Percentiles rank a stretch among this genome's conserved stretches.
Conservation (phyloP, 2,113 vertebrate genomes). For the Casuarius casuarius region DNA sequence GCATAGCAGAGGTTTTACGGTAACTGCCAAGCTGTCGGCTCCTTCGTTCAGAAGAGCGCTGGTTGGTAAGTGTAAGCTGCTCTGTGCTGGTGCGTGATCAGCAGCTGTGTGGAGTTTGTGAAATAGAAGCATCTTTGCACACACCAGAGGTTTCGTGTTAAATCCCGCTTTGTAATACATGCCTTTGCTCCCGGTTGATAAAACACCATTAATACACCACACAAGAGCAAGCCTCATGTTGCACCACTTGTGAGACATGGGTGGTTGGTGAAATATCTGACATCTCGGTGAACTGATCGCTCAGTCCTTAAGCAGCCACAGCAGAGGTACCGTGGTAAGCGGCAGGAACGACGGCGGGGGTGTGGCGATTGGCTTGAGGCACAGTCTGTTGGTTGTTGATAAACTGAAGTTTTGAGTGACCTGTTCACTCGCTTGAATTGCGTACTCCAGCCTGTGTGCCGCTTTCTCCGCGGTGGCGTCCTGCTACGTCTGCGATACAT, state of each 20-base stretch:
- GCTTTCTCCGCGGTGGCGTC: neutral
- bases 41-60: neutral
- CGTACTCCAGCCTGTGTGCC: neutral
- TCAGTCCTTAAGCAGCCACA: neutral
- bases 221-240: neutral
- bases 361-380: neutral
- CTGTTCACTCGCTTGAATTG: neutral
- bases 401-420: neutral
- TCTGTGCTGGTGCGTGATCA: neutral
- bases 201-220: neutral
- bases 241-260: fast-evolving
- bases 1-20: neutral
- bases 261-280: neutral
- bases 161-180: neutral
- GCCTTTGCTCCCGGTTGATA: neutral
- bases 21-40: neutral
- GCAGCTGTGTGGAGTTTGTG: neutral
- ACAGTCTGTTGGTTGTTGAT: neutral
- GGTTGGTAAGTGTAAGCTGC: neutral
- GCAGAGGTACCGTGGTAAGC: neutral
- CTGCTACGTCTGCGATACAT: neutral
- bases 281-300: neutral
- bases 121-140: neutral
- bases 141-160: neutral
- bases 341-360: fast-evolving